These are phyloP conservation scores for Gallinago paraguaiae DNA, from an alignment of 2,113 vertebrate genomes.

Conservation along the genomic window DNA sequence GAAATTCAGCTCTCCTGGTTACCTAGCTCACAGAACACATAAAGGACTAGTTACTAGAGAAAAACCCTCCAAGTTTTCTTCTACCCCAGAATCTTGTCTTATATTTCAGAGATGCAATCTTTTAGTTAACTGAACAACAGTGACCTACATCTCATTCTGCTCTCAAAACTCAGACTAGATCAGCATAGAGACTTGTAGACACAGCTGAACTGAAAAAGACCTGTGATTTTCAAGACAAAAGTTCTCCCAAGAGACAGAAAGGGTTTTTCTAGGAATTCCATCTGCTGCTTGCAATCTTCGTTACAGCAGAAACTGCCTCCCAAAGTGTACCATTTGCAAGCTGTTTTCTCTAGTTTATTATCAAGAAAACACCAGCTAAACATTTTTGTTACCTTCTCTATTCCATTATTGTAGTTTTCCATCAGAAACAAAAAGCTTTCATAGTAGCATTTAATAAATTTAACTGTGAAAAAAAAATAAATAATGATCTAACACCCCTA, in stretches of 20 bases:
- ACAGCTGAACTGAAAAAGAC: neutral
- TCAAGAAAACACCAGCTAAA: neutral
- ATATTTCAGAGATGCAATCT: neutral
- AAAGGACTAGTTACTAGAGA: neutral
- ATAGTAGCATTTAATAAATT: neutral
- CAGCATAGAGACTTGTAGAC: neutral
- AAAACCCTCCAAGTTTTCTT: neutral
- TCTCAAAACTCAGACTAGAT: neutral
- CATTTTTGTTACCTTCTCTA: neutral
- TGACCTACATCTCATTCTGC: neutral
- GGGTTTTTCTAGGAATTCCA: neutral
- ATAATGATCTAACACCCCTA: neutral
- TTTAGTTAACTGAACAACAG: neutral
- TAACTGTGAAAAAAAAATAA: neutral
- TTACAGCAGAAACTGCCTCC: neutral
- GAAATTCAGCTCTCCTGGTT: neutral
- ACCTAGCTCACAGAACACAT: neutral
- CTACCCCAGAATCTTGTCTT: neutral
- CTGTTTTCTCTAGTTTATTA: neutral
- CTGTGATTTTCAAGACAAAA: neutral
- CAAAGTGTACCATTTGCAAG: neutral
- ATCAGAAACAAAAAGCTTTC: neutral
- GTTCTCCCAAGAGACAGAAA: neutral
- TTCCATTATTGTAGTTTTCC: neutral
- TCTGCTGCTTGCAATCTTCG: neutral